Evolutionary conservation across 2,113 vertebrate species (phyloP).

Genomic region (Boulengeromyrus knoepffleri): DNA sequence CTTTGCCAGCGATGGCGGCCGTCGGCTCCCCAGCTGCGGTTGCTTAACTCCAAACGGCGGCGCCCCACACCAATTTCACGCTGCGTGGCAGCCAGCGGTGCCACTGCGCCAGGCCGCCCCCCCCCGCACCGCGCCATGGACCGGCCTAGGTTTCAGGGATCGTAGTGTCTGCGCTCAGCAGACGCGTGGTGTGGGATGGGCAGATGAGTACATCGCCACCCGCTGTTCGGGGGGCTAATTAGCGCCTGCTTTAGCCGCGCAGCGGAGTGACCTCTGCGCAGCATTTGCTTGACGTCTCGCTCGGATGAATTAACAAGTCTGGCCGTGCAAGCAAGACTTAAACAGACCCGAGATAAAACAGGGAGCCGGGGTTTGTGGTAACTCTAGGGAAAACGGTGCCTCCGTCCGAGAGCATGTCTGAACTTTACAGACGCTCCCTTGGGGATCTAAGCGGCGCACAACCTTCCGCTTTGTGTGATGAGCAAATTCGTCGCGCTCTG

Average conservation of each 20-base stretch:
- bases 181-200: too few relatives aligned
- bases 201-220: not conserved
- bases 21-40: not conserved
- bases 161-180: not conserved
- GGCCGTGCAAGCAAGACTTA: not conserved
- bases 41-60: conserved; percentile 37
- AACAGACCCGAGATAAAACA: not conserved
- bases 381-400: not conserved
- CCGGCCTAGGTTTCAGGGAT: not conserved
- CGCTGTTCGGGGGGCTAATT: not conserved
- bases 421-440: not conserved
- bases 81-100: not conserved
- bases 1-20: not conserved
- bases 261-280: not conserved
- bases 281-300: not conserved
- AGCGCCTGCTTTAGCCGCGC: not conserved
- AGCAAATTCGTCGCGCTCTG: not conserved
- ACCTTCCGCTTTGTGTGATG: not conserved
- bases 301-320: not conserved
- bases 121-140: too few relatives aligned
- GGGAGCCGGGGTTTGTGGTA: not conserved
- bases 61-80: not conserved
- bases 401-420: not conserved
- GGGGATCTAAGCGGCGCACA: not conserved
- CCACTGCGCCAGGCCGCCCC: too few relatives aligned